phyloP scores from a whole-genome alignment of 2,888 invertebrate genomes.

The Diploptera punctata region DNA sequence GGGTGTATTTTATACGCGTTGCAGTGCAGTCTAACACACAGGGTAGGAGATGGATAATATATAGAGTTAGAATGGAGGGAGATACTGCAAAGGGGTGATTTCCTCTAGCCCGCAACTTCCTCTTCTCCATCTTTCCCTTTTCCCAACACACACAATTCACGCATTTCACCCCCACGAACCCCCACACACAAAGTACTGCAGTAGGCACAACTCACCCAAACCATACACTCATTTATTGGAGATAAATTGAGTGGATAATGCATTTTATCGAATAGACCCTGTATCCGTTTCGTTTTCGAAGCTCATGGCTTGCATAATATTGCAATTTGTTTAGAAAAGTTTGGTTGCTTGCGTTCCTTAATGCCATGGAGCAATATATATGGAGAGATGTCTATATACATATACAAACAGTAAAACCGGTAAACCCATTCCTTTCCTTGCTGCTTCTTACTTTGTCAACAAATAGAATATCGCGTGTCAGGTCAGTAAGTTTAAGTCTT shows the following conservation, averaged over 20 bases:
- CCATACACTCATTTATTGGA: constrained; percentile 40
- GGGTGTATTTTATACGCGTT: neutral
- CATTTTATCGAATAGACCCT: constrained; percentile 42
- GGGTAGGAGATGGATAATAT: constrained; percentile 13
- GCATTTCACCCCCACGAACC: neutral
- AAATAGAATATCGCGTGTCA: no score
- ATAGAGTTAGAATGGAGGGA: no score
- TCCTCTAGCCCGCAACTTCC: constrained; percentile 17
- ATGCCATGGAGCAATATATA: neutral
- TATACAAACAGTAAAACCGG: no score
- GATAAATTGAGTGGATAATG: constrained; percentile 43
- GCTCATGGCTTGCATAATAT: constrained; percentile 42
- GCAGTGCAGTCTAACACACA: neutral
- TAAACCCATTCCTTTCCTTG: no score
- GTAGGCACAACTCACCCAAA: constrained; percentile 28
- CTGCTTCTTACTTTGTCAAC: no score
- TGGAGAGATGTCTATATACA: no score
- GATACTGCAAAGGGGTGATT: constrained; percentile 26
- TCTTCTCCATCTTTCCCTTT: neutral
- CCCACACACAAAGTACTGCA: constrained; percentile 1
- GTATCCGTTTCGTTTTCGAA: constrained; percentile 34
- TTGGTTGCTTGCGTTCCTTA: constrained; percentile 11
- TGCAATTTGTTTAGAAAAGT: constrained; percentile 40
- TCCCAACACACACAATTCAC: neutral
- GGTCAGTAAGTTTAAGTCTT: no score